Evolutionary conservation across 1,140 invertebrate species (phyloP), one percentile per base, ranked within the genome.

Genomic region (Drosophila bipectinata): DNA sequence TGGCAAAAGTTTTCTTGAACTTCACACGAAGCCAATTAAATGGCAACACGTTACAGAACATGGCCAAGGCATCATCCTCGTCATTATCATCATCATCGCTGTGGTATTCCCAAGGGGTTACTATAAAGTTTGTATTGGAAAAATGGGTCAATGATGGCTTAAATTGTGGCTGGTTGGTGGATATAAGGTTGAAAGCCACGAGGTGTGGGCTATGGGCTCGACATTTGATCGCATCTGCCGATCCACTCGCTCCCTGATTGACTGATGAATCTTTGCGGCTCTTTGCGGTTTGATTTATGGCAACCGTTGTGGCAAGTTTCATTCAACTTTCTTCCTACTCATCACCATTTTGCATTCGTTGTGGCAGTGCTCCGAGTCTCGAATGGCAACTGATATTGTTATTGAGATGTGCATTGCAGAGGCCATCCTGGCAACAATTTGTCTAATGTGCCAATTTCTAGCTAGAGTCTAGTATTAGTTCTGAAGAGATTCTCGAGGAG

Each of bases 121-220:
- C n/a, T 44, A 14, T 8, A 3, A 44, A 21, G 18, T 47, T 47
- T 18, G 53, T 71, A 52, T 55, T 61, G 56, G 58, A 80, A 88
- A 88, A 88, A 88, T 88, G 79, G 83, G 83, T 88, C 83, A 88
- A 89, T 89, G 84, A 88, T 89, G 83, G 83, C 83, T 88, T 84
- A 83, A 88, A 88, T 82, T 85, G 82, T 87, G 82, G 28, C 51
- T 55, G 62, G 62, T 44, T 58, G 28, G 37, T 51, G 62, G 62
- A 49, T 58, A 49, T 58, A 57, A 75, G 72, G 72, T 56, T 62
- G 54, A 71, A 58, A 59, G 66, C 45, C 32, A 51, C 24, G 76
- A 71, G 76, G 76, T 76, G 71, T 83, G 53, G 74, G 47, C 55
- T 76, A 64, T 83, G 53, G 74, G 47, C 55, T 58, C 81, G 82